Conservation (phyloP, 2,888 invertebrate species). For the Epistrophella euchroma region DNA sequence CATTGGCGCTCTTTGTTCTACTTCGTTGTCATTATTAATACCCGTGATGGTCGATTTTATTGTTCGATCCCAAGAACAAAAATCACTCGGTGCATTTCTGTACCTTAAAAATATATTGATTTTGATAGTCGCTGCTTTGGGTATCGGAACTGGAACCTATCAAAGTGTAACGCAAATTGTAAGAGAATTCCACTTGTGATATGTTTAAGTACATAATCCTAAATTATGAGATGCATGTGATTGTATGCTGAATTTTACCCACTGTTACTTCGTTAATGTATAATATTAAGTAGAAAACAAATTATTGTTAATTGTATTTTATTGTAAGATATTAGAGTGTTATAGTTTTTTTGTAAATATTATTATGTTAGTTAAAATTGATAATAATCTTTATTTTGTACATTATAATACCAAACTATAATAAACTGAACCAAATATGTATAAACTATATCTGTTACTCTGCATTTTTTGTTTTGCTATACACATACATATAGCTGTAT, state of each 20-base stretch:
- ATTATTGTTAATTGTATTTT: constrained; percentile 41
- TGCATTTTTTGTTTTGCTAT: too few relatives aligned
- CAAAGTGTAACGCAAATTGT: constrained; percentile 88
- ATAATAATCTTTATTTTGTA: neutral
- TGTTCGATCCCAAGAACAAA: constrained; percentile 86
- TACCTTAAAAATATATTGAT: constrained; percentile 87
- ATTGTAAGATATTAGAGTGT: constrained; percentile 46
- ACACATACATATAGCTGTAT: too few relatives aligned
- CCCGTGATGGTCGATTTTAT: constrained; percentile 94
- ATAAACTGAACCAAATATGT: neutral
- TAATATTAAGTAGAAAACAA: constrained; percentile 26
- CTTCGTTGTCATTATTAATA: constrained; percentile 93
- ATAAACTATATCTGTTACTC: neutral
- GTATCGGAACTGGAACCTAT: constrained; percentile 90
- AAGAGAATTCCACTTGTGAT: constrained; percentile 78
- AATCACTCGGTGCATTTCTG: constrained; percentile 82
- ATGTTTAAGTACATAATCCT: constrained; percentile 2
- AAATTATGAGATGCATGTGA: constrained; percentile 21
- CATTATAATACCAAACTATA: neutral
- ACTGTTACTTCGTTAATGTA: constrained; percentile 48
- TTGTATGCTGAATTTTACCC: constrained; percentile 47
- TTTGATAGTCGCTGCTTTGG: constrained; percentile 87
- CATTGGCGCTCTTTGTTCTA: constrained; percentile 95
- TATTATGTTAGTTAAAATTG: constrained; percentile 9
- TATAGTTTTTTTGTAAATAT: constrained; percentile 38